phyloP scores from a whole-genome alignment of 2,113 vertebrate species.

The Columba janthina region DNA sequence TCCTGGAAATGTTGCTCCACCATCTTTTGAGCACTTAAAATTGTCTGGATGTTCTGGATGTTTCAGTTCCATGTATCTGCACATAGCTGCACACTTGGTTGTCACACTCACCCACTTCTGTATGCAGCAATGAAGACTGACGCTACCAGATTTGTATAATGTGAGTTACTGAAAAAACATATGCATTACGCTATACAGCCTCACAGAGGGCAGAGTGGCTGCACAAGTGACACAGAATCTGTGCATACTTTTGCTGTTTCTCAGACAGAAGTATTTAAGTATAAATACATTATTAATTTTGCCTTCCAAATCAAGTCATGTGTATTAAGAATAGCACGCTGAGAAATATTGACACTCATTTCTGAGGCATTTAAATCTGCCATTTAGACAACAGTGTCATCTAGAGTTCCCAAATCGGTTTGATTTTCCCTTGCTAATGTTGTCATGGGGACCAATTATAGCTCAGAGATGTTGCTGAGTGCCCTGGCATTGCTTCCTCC shows the following conservation, averaged over 20 bases:
- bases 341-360: neutral
- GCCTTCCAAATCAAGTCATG: neutral
- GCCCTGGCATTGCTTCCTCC: neutral
- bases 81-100: neutral
- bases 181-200: fast-evolving
- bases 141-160: neutral
- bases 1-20: neutral
- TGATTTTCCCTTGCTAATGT: neutral
- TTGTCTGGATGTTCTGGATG: neutral
- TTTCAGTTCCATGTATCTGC: neutral
- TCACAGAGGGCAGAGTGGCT: neutral
- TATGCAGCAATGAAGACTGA: neutral
- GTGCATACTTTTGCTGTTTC: neutral
- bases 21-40: neutral
- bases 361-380: neutral
- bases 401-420: neutral
- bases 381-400: neutral
- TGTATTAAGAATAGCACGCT: neutral
- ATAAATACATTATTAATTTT: neutral
- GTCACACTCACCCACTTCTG: neutral
- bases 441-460: neutral
- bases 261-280: neutral
- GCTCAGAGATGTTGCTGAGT: neutral
- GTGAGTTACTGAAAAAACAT: neutral
- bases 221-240: neutral